phyloP scores from a whole-genome alignment of 2,888 invertebrate genomes.

The Leptinotarsa haldemani region DNA sequence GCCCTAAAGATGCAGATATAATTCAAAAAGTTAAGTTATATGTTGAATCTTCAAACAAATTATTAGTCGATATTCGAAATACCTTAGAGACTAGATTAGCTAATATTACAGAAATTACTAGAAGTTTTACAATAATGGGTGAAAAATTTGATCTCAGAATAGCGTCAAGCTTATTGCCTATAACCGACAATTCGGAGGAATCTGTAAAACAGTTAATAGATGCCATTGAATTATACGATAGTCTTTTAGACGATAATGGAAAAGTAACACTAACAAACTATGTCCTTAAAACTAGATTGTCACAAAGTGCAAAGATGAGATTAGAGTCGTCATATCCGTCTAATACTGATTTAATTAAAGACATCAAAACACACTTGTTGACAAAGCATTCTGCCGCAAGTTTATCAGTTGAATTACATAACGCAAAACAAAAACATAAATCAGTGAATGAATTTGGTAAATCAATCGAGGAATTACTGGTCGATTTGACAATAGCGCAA shows the following conservation, averaged over 20 bases:
- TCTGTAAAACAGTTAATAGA: constrained; percentile 47
- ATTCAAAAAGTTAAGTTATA: constrained; percentile 3
- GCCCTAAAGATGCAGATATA: background rate
- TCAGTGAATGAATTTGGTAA: constrained; percentile 26
- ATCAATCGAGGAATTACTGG: constrained; percentile 37
- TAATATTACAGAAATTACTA: constrained; percentile 1
- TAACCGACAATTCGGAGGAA: constrained; percentile 42
- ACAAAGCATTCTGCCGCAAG: constrained; percentile 39
- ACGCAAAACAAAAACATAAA: constrained; percentile 32
- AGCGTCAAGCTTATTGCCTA: constrained; percentile 41
- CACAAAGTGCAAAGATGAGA: constrained; percentile 39
- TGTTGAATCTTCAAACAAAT: constrained; percentile 5
- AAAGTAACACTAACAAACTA: constrained; percentile 42
- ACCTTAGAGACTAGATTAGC: constrained; percentile 8
- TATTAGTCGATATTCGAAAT: background rate
- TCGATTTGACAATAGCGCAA: constrained; percentile 42
- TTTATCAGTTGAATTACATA: constrained; percentile 35
- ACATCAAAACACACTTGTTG: constrained; percentile 37
- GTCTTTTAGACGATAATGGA: constrained; percentile 38
- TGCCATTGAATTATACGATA: constrained; percentile 46
- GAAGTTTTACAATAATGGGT: constrained; percentile 22
- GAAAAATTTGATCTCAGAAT: constrained; percentile 46
- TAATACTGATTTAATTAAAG: constrained; percentile 35
- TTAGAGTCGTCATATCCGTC: constrained; percentile 31
- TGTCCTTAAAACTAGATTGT: constrained; percentile 35